Percentiles rank a stretch among this genome's conserved stretches.
These are phyloP conservation scores for Girardinichthys multiradiatus DNA, from an alignment of 2,113 vertebrate genomes.

Conservation along the genomic window DNA sequence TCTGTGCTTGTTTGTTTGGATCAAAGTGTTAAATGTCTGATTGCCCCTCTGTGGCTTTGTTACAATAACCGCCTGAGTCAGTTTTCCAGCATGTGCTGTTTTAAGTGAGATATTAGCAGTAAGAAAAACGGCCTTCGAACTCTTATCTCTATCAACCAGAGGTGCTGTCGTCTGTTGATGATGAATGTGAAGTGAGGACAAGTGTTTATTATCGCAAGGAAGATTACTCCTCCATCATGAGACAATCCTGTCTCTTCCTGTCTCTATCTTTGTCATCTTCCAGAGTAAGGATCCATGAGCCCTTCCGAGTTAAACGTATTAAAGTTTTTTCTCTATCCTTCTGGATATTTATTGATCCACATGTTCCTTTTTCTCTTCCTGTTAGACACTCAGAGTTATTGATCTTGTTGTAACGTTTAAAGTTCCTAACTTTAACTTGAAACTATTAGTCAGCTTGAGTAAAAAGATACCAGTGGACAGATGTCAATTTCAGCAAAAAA, in stretches of 20 bases:
- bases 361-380: not conserved
- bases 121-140: slow-evolving; percentile 25
- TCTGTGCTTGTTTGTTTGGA: not conserved
- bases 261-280: slow-evolving; percentile 31
- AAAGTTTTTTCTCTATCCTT: slow-evolving; percentile 1
- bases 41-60: not conserved
- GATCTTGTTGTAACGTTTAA: not conserved
- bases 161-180: slow-evolving; percentile 49
- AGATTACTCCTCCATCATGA: slow-evolving; percentile 57
- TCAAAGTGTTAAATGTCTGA: not conserved
- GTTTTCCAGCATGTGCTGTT: slow-evolving; percentile 5
- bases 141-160: slow-evolving; percentile 51
- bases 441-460: not conserved
- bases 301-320: slow-evolving; percentile 5
- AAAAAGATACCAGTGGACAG: not conserved
- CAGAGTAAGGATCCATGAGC: slow-evolving; percentile 31
- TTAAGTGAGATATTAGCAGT: slow-evolving; percentile 11
- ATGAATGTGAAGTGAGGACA: slow-evolving; percentile 50
- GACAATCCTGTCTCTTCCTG: slow-evolving; percentile 37
- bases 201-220: slow-evolving; percentile 52
- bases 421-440: not conserved
- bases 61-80: not conserved
- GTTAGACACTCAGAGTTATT: not conserved
- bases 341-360: slow-evolving; percentile 33
- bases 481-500: not conserved